Conservation (phyloP, 2,797 vertebrate genomes). For the Buphagus erythrorhynchus region DNA sequence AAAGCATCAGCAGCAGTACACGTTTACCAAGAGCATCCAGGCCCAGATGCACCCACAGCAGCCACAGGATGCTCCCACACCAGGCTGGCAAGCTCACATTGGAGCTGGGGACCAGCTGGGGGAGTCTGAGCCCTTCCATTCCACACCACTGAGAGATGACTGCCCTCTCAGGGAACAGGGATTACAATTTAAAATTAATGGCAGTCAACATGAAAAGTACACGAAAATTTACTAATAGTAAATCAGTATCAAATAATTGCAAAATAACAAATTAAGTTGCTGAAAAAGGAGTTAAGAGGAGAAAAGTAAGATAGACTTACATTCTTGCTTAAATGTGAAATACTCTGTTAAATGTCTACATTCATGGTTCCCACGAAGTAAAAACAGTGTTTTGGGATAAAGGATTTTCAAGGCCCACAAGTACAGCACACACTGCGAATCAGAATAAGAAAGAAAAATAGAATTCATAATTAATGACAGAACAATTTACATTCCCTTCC, state of each 20-base stretch:
- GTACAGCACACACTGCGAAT: constrained; percentile 89
- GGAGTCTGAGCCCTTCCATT: background rate
- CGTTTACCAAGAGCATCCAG: fast-evolving
- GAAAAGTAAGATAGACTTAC: constrained; percentile 84
- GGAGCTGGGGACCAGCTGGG: too few species aligned
- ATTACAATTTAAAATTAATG: background rate
- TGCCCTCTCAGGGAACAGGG: background rate
- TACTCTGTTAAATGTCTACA: constrained; percentile 99
- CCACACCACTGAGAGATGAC: background rate
- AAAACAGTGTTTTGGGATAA: constrained; percentile 99
- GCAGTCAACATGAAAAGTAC: background rate
- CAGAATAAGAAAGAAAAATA: constrained; percentile 24
- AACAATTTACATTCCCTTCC: background rate
- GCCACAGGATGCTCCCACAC: background rate
- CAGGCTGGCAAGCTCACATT: background rate
- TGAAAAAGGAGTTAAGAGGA: background rate
- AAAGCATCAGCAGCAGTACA: background rate
- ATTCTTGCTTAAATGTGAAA: constrained; percentile 99
- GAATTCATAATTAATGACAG: background rate
- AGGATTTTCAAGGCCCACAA: constrained; percentile 94
- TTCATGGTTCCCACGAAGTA: constrained; percentile 99
- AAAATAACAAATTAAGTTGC: background rate
- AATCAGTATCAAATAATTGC: background rate
- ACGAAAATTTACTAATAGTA: background rate
- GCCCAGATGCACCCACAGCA: background rate